Conservation (phyloP, 2,888 invertebrate genomes). For the Ochropleura plecta region DNA sequence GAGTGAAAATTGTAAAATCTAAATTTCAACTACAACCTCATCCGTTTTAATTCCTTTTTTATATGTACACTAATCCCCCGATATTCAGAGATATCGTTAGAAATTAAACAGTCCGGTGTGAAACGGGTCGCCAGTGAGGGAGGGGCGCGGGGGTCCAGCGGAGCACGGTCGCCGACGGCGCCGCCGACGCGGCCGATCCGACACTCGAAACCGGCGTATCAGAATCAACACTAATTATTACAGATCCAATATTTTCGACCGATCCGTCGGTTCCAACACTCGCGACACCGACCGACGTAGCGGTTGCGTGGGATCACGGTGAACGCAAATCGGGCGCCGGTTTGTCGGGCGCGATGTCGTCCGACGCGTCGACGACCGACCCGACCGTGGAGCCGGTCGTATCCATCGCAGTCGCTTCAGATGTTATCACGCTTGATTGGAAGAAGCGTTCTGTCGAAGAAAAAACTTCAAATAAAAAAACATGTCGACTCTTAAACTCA, state of each 20-base stretch:
- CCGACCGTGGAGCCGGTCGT: constrained; percentile 80
- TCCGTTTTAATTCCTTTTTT: constrained; percentile 67
- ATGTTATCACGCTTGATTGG: constrained; percentile 91
- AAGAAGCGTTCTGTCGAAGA: constrained; percentile 91
- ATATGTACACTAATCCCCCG: constrained; percentile 79
- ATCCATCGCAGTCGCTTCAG: constrained; percentile 91
- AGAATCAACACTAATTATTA: constrained; percentile 36
- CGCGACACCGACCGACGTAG: constrained; percentile 58
- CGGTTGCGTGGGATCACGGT: constrained; percentile 74
- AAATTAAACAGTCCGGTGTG: constrained; percentile 81
- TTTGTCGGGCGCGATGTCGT: constrained; percentile 87
- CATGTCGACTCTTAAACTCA: neutral
- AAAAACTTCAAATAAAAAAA: constrained; percentile 35
- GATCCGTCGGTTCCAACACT: constrained; percentile 50
- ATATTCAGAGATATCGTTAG: constrained; percentile 61
- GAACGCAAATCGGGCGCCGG: constrained; percentile 86
- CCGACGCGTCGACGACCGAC: constrained; percentile 79
- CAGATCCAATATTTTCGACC: constrained; percentile 44
- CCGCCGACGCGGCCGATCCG: constrained; percentile 42
- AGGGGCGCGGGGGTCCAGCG: constrained; percentile 88
- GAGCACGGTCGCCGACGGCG: constrained; percentile 69
- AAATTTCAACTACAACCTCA: constrained; percentile 80
- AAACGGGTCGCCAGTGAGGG: constrained; percentile 88
- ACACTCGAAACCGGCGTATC: constrained; percentile 47
- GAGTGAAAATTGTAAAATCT: constrained; percentile 72